Evolutionary conservation across 2,888 invertebrate genomes (phyloP), one percentile per base, ranked within the genome.

Genomic region (Sphaerophoria rueppellii): DNA sequence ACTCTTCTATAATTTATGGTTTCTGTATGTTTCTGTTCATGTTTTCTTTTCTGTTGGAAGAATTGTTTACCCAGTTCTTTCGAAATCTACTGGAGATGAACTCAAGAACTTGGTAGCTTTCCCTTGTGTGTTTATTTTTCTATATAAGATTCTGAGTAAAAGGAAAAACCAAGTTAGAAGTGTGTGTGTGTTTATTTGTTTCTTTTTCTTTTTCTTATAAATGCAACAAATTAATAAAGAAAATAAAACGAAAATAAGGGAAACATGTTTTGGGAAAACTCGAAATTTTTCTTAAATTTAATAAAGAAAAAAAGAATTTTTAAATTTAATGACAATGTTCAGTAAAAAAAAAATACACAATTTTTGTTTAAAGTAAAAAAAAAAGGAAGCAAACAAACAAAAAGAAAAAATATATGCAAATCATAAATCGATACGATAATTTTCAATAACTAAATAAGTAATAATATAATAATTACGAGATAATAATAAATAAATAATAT

Each of bases 271-370:
- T 77, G 55, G 52, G 60, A 73, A 73, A 80, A 85, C 80, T 85
- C 85, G 69, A 72, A 73, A 77, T 81, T 81, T 85, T 85, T 85
- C 85, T 85, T 85, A 81, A 85, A 77, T 70, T 85, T 70, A 85
- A 85, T 60, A 80, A 85, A 85, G 85, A 85, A 85, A 85, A 24
- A 85, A 57, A 73, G 85, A 85, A 85, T 85, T 85, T 75, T 60
- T 35, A 79, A 40, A 40, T 61, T 73, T 40, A 46, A 60, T 35
- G 70, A 79, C 58, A 79, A 65, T 43, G 37, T 50, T 63, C 7
- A 34, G 35, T 65, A 79, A 67, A 60, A 50, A 58, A 73, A 52
- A 37, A 65, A 48, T 58, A 57, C 24, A 65, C 61, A 73, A 63
- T 60, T 67, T 76, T 14, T 48, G 55, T n/a, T 50, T 69, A 11